Evolutionary conservation across 2,113 vertebrate genomes (phyloP), one percentile per base, ranked within the genome.

Genomic region (Sigmodon hispidus): DNA sequence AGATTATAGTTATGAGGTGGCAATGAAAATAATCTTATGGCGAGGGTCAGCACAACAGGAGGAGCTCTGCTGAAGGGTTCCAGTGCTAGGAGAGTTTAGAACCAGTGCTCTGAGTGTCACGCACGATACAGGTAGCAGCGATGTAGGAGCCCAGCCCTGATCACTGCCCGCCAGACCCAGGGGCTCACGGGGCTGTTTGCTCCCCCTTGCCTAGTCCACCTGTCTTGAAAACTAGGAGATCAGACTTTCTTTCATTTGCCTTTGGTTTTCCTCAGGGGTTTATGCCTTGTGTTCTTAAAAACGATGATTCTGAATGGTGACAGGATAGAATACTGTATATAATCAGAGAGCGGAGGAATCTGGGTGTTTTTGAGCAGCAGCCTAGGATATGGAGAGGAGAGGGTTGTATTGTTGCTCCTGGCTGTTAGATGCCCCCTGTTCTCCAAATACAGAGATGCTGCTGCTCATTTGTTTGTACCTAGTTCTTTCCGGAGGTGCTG

Each of bases 221-320:
- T 43, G 7, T 63, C 85, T 80, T 65, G 76, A 81, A 67, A 95
- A 95, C 55, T 76, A 77, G 15, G 45, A 90, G 45, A 76, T 26
- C 76, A 29, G 45, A 13, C 69, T 81, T 69, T 45, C 21, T 93
- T 88, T 89, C 15, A 16, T 87, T 86, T 75, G 13, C 36, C 63
- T 89, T 36, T 80, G 4, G 34, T 50, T 36, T 52, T 87, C 19
- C 67, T 91, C 55, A 40, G 48, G 52, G 40, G 22, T 86, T 63
- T 52, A 24, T 93, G 77, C 69, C 24, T 72, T 90, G 34, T 57
- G 61, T 90, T 92, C 77, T 94, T 86, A 65, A 34, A 65, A 85
- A 90, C 69, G 43, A 10, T 80, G 26, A 73, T 93, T 55, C 12
- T 73, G 63, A 11, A 3, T 17, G 3, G 83, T 69, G n/a, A 87